Evolutionary conservation across 2,113 vertebrate species (phyloP).

Genomic region (Leuciscus idus): DNA sequence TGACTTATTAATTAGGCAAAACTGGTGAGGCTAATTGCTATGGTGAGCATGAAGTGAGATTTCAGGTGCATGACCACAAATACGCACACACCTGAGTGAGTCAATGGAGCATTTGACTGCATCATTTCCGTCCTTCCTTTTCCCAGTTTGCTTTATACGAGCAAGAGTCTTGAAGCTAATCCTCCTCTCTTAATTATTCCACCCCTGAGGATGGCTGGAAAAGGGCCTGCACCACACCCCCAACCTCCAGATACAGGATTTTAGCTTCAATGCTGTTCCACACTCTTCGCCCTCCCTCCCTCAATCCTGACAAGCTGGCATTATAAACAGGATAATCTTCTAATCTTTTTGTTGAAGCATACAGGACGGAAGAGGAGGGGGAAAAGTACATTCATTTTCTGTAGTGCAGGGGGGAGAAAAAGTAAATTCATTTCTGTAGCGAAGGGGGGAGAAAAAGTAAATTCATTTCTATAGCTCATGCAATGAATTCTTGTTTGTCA

Average conservation of each 20-base stretch:
- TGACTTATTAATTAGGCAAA: background rate
- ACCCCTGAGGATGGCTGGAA: conserved; percentile 45
- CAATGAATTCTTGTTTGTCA: conserved; percentile 49
- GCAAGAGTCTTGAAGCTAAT: conserved; percentile 49
- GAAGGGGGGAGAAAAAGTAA: background rate
- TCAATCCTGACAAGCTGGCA: conserved; percentile 51
- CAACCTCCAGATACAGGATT: conserved; percentile 16
- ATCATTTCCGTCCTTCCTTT: conserved; percentile 54
- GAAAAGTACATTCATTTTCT: conserved; percentile 43
- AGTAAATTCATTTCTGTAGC: conserved; percentile 49
- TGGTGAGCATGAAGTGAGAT: background rate
- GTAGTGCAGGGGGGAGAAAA: conserved; percentile 6
- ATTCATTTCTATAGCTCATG: conserved; percentile 52
- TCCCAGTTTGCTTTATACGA: conserved; percentile 7
- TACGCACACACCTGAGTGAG: conserved; percentile 12
- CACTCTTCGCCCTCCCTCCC: background rate
- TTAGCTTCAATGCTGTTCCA: conserved; percentile 12
- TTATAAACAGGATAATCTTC: conserved; percentile 59
- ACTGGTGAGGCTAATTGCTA: background rate
- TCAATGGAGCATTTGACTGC: conserved; percentile 33
- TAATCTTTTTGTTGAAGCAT: conserved; percentile 60
- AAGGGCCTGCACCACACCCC: conserved; percentile 33
- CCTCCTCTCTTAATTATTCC: conserved; percentile 54
- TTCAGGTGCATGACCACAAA: background rate
- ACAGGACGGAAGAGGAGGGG: background rate